Evolutionary conservation across 1,140 invertebrate species (phyloP).

Genomic region (Hypothenemus hampei): DNA sequence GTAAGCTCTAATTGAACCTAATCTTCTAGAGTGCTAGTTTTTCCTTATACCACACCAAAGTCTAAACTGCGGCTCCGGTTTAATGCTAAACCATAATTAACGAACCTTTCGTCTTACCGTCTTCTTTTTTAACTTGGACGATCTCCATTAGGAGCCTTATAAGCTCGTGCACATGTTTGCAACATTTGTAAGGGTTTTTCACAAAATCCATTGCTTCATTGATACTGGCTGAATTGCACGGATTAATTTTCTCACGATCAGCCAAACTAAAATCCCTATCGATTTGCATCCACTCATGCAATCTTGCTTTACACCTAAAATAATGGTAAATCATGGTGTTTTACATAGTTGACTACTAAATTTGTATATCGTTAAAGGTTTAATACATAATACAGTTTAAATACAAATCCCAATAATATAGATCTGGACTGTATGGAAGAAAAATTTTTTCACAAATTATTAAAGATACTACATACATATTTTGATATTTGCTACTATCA

Average conservation of each 20-base stretch:
- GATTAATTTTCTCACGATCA: constrained; percentile 85
- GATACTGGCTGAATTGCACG: constrained; percentile 81
- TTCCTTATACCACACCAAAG: too few relatives aligned
- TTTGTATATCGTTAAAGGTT: too few relatives aligned
- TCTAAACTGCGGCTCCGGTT: too few relatives aligned
- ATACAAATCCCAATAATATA: too few relatives aligned
- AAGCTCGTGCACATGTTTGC: constrained; percentile 80
- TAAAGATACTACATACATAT: constrained; percentile 67
- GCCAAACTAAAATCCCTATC: constrained; percentile 83
- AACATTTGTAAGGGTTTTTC: constrained; percentile 93
- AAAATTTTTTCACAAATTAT: background rate
- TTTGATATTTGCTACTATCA: constrained; percentile 92
- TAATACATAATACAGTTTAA: too few relatives aligned
- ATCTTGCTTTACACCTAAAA: constrained; percentile 85
- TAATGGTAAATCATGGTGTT: too few relatives aligned
- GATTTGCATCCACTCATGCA: constrained; percentile 90
- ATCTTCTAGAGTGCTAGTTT: too few relatives aligned
- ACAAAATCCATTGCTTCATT: constrained; percentile 89
- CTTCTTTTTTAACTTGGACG: constrained; percentile 79
- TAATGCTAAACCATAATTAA: constrained; percentile 6
- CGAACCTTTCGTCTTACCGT: constrained; percentile 78
- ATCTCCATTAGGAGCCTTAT: constrained; percentile 83
- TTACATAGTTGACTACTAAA: too few relatives aligned
- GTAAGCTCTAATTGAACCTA: too few relatives aligned
- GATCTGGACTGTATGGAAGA: too few relatives aligned